A percentile compares a stretch with the other conserved stretches of the same genome.
These are phyloP conservation scores for Poliocrania exsul DNA, from an alignment of 2,797 vertebrate genomes.

Conservation along the genomic window DNA sequence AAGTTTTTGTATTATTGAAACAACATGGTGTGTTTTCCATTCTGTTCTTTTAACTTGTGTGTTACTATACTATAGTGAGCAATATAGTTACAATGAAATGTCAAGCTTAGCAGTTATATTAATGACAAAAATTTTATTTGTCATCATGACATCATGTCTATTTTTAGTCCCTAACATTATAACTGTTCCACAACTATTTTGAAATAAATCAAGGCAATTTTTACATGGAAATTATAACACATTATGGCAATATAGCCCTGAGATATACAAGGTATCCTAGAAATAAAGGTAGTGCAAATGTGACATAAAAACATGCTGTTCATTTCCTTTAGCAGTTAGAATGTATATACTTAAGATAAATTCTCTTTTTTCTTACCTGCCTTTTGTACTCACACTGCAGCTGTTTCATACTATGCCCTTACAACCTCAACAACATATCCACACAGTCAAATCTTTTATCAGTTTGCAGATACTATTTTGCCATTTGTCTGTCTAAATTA, in stretches of 20 bases:
- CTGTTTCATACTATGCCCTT: neutral
- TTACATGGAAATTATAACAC: neutral
- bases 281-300: neutral
- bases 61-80: neutral
- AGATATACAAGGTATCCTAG: neutral
- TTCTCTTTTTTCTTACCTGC: neutral
- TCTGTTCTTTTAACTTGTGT: slow-evolving; percentile 68
- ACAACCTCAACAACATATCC: neutral
- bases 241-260: neutral
- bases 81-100: neutral
- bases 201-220: neutral
- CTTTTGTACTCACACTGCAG: neutral
- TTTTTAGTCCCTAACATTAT: neutral
- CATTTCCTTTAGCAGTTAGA: neutral
- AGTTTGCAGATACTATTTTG: neutral
- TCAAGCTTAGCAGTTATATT: neutral
- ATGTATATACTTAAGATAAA: neutral
- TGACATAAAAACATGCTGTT: neutral
- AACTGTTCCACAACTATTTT: neutral
- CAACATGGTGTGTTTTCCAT: slow-evolving; percentile 59
- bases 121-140: neutral
- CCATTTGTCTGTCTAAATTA: neutral
- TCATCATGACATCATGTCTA: neutral
- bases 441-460: neutral
- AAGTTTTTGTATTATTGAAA: slow-evolving; percentile 81